phyloP scores from a whole-genome alignment of 2,113 vertebrate genomes.

The Sakesphorus luctuosus region DNA sequence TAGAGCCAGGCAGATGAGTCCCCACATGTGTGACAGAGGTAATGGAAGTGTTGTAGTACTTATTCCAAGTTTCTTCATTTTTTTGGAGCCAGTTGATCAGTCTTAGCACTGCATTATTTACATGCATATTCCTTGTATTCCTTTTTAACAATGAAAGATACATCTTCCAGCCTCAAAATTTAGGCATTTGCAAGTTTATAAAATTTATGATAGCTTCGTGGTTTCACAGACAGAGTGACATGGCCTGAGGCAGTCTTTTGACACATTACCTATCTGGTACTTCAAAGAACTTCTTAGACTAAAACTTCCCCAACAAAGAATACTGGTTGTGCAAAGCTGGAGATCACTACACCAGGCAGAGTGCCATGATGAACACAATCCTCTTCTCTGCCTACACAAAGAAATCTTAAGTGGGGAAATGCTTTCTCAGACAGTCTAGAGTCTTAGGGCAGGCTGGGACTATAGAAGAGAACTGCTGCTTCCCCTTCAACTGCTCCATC shows the following conservation, averaged over 20 bases:
- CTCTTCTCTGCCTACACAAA: neutral
- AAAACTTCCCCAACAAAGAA: neutral
- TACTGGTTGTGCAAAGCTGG: neutral
- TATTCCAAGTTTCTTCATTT: neutral
- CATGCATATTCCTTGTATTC: neutral
- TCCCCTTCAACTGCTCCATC: accelerated
- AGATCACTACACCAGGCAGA: neutral
- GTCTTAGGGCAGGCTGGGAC: neutral
- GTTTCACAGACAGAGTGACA: neutral
- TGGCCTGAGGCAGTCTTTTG: neutral
- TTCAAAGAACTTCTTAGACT: neutral
- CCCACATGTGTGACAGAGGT: neutral
- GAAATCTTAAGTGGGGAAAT: neutral
- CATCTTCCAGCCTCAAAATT: neutral
- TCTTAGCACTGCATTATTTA: neutral
- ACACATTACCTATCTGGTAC: neutral
- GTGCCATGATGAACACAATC: neutral
- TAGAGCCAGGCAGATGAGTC: neutral
- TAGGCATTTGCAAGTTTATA: accelerated
- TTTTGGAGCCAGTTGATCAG: neutral
- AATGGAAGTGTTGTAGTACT: neutral
- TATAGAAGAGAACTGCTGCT: accelerated
- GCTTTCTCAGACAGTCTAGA: accelerated
- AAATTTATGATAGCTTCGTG: neutral
- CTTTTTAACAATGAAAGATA: neutral